phyloP scores from a whole-genome alignment of 2,888 invertebrate species.

The Elegia similella region DNA sequence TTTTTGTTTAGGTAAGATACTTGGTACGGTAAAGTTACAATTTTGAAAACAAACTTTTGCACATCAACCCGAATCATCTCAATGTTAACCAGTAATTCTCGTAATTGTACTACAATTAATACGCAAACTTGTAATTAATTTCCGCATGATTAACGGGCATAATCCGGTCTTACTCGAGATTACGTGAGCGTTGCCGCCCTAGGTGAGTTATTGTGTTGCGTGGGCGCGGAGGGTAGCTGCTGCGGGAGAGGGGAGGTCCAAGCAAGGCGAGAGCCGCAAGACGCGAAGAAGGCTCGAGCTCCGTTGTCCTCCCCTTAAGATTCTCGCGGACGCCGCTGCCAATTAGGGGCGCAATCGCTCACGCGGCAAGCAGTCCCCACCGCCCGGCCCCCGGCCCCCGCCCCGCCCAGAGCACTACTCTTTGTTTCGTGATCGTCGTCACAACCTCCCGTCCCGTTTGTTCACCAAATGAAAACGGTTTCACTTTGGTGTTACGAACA shows the following conservation, averaged over 20 bases:
- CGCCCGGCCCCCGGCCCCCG: constrained; percentile 35
- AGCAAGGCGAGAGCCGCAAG: constrained; percentile 50
- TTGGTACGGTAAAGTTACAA: not conserved
- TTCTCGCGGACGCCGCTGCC: constrained; percentile 82
- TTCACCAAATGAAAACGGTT: constrained; percentile 75
- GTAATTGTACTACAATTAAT: constrained; percentile 79
- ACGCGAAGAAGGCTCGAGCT: constrained; percentile 67
- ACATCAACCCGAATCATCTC: constrained; percentile 29
- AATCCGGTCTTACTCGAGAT: constrained; percentile 79
- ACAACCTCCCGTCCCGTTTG: constrained; percentile 61
- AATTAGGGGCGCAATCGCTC: constrained; percentile 82
- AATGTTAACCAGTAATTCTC: constrained; percentile 62
- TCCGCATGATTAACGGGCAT: constrained; percentile 79
- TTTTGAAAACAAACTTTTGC: constrained; percentile 1
- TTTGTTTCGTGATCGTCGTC: constrained; percentile 66
- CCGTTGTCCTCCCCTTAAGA: constrained; percentile 79
- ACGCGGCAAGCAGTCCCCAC: constrained; percentile 65
- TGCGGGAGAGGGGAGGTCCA: constrained; percentile 29
- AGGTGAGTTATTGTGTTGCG: constrained; percentile 74
- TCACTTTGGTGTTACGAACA: constrained; percentile 67
- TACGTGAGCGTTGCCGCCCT: constrained; percentile 70
- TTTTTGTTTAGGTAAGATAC: too few relatives aligned
- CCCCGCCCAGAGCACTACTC: constrained; percentile 55
- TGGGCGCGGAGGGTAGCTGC: constrained; percentile 46
- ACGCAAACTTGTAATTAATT: constrained; percentile 81